phyloP scores from a whole-genome alignment of 2,113 vertebrate genomes.

The Neomonachus schauinslandi region DNA sequence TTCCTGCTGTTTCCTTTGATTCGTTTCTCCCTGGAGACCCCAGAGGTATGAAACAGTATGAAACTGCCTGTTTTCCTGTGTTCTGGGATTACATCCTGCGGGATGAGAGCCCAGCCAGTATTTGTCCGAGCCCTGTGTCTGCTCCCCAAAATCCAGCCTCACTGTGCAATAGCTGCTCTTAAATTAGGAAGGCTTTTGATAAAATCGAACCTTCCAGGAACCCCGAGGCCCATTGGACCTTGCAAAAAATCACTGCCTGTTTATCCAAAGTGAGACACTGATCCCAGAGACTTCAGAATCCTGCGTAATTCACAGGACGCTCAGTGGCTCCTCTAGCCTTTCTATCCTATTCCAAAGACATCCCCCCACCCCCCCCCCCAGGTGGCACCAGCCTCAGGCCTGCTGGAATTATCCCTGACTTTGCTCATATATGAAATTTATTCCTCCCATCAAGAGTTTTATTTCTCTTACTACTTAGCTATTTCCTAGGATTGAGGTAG shows the following conservation, averaged over 20 bases:
- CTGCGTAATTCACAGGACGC: rapidly evolving
- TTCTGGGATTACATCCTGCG: not conserved
- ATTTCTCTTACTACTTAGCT: not conserved
- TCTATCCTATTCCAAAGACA: not conserved
- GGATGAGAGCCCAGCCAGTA: not conserved
- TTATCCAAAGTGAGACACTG: not conserved
- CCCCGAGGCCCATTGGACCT: not conserved
- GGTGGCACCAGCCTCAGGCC: not conserved
- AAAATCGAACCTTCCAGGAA: not conserved
- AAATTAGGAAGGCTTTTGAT: not conserved
- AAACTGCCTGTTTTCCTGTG: not conserved
- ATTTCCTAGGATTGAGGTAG: not conserved
- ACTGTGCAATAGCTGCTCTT: not conserved
- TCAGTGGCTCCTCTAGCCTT: not conserved
- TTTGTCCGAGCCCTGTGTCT: not conserved
- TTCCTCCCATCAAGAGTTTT: not conserved
- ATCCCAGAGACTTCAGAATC: not conserved
- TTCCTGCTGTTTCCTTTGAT: not conserved
- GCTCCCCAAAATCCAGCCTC: not conserved
- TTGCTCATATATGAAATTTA: not conserved
- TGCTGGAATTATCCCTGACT: not conserved
- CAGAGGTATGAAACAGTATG: rapidly evolving
- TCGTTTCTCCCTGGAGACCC: not conserved
- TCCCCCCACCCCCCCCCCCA: too few species aligned
- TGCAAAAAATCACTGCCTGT: not conserved